Percentiles rank a stretch among this genome's conserved stretches.
phyloP scores from a whole-genome alignment of 2,113 vertebrate genomes.

The Pygoscelis antarcticus region DNA sequence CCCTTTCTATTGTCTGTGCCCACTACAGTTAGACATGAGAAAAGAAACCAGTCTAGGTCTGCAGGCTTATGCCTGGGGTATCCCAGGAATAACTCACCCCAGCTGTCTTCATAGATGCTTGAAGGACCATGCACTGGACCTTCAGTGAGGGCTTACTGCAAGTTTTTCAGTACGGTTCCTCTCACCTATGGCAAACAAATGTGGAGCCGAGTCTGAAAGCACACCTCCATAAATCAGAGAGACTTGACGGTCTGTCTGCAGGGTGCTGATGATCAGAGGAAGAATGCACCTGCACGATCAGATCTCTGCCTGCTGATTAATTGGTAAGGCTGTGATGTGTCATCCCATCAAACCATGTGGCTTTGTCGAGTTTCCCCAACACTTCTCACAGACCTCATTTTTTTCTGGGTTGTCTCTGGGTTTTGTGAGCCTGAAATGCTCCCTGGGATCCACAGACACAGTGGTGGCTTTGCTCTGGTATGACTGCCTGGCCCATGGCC shows the following conservation, averaged over 20 bases:
- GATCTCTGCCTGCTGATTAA: background rate
- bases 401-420: background rate
- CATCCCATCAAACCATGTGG: background rate
- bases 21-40: background rate
- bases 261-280: background rate
- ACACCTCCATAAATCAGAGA: background rate
- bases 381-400: background rate
- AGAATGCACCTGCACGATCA: background rate
- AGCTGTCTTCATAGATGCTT: background rate
- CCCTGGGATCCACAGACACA: background rate
- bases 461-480: rapidly evolving
- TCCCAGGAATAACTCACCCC: background rate
- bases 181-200: background rate
- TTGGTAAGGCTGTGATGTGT: background rate
- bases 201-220: background rate
- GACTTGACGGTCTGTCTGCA: background rate
- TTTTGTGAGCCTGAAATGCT: background rate
- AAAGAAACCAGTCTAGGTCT: background rate
- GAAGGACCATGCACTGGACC: background rate
- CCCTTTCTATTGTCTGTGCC: background rate
- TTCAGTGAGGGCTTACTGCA: background rate
- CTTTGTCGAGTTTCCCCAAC: background rate
- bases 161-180: background rate
- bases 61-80: background rate
- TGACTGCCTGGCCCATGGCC: rapidly evolving